phyloP scores from a whole-genome alignment of 2,113 vertebrate species.

The Hippocampus guttulatus region DNA sequence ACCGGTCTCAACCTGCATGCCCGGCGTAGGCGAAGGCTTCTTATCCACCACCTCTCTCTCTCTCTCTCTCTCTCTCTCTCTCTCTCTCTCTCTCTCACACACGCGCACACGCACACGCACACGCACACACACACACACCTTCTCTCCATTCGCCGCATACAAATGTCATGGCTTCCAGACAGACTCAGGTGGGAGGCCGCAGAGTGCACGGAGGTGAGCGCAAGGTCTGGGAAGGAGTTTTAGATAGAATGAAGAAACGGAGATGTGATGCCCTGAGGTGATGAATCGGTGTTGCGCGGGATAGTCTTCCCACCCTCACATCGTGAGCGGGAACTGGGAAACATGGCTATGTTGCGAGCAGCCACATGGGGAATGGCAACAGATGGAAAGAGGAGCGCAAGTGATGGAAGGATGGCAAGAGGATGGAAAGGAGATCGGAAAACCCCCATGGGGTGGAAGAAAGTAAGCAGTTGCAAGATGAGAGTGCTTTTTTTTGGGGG shows the following conservation, averaged over 20 bases:
- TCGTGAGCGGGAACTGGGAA: slow-evolving; percentile 20
- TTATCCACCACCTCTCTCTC: slow-evolving; percentile 21
- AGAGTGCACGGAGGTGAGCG: slow-evolving; percentile 15
- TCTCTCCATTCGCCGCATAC: slow-evolving; percentile 29
- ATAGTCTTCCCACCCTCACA: slow-evolving; percentile 9
- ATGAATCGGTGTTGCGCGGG: slow-evolving; percentile 19
- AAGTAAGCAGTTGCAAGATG: slow-evolving; percentile 6
- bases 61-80: slow-evolving; percentile 2
- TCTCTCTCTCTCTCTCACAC: slow-evolving; percentile 4
- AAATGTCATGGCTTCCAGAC: slow-evolving; percentile 48
- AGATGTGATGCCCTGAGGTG: slow-evolving; percentile 20
- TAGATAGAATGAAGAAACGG: slow-evolving; percentile 21
- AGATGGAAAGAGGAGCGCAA: slow-evolving; percentile 12
- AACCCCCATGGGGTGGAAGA: neutral
- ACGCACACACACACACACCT: slow-evolving; percentile 4
- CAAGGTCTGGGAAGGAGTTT: slow-evolving; percentile 29
- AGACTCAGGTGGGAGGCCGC: slow-evolving; percentile 30
- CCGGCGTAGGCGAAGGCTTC: neutral
- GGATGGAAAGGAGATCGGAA: neutral
- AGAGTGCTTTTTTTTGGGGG: slow-evolving; percentile 1
- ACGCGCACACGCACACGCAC: too few relatives aligned
- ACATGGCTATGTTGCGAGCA: slow-evolving; percentile 17
- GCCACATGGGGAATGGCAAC: slow-evolving; percentile 22
- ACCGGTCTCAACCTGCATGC: slow-evolving; percentile 16
- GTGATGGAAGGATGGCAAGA: neutral